These are phyloP conservation scores for Drosophila kambysellisi DNA, from an alignment of 2,888 invertebrate species.

Conservation along the genomic window DNA sequence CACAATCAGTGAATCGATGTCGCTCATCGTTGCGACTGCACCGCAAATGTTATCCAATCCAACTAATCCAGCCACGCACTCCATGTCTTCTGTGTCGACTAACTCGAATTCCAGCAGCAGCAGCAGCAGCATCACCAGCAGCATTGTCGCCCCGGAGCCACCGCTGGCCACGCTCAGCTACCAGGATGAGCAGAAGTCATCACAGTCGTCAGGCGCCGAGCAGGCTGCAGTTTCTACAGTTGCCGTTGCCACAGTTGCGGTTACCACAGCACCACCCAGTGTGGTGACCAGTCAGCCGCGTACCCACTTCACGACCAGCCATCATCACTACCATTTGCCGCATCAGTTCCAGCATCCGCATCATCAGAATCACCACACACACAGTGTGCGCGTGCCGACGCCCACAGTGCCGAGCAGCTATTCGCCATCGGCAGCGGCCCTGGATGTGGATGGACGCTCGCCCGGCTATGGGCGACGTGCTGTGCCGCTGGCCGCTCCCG, in stretches of 20 bases:
- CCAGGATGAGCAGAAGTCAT: conserved; percentile 65
- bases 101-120: conserved; percentile 49
- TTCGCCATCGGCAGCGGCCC: conserved; percentile 39
- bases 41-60: conserved; percentile 9
- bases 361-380: conserved; percentile 83
- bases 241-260: conserved; percentile 12
- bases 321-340: conserved; percentile 83
- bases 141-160: conserved; percentile 18
- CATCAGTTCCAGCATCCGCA: conserved; percentile 84
- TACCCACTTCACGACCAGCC: conserved; percentile 81
- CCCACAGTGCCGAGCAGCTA: conserved; percentile 80
- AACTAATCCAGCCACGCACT: conserved; percentile 21
- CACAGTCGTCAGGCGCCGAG: conserved; percentile 2
- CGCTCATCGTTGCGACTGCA: conserved; percentile 55
- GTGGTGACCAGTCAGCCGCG: conserved; percentile 71
- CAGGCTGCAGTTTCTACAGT: conserved; percentile 2
- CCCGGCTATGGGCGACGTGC: conserved; percentile 48
- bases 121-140: conserved; percentile 21
- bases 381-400: conserved; percentile 79
- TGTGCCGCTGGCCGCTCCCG: conserved; percentile 42
- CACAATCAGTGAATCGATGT: conserved; percentile 62
- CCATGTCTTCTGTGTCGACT: conserved; percentile 61
- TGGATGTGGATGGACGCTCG: conserved; percentile 42
- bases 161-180: conserved; percentile 65
- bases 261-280: conserved; percentile 17